Evolutionary conservation across 2,113 vertebrate species (phyloP), one percentile per base, ranked within the genome.

Genomic region (Paradoxurus hermaphroditus): DNA sequence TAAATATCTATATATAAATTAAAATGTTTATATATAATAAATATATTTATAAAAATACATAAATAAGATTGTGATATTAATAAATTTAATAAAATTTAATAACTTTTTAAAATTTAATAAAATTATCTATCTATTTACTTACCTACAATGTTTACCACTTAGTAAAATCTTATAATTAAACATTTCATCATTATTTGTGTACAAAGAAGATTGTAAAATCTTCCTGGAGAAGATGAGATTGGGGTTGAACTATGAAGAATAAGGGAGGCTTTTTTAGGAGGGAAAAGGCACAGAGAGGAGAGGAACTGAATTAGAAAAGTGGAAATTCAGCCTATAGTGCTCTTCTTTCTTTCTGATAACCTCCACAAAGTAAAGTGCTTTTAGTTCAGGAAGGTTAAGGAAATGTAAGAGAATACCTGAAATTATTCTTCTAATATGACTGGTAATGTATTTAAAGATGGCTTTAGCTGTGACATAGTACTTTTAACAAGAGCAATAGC

Each of bases 341-440:
- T 67, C 23, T 82, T 95, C 53, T 75, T 73, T 77, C 49, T 89
- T 53, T 89, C 51, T 96, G 62, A 89, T 70, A 70, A 94, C 41
- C 49, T 97, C 21, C 34, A 84, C 73, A 89, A 91, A 70, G 29
- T 87, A 93, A 96, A 96, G 91, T 94, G 34, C 53, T 94, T 97
- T 96, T 94, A 94, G 91, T 93, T 97, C 73, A 78, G 51, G 27
- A 84, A 87, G 90, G 89, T 87, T 95, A 97, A 93, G 49, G 44
- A 95, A 96, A 96, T 94, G 59, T 84, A 97, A 94, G 91, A 95
- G 81, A 94, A 96, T 96, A 46, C 70, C 81, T 96, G 93, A 95
- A 96, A 96, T 95, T 93, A 94, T 95, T 97, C 86, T 96, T 98
- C 91, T 94, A 72, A 86, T 91, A 97, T 96, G 83, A 96, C 95